phyloP scores from a whole-genome alignment of 2,888 invertebrate species.

The Hermodice carunculata region DNA sequence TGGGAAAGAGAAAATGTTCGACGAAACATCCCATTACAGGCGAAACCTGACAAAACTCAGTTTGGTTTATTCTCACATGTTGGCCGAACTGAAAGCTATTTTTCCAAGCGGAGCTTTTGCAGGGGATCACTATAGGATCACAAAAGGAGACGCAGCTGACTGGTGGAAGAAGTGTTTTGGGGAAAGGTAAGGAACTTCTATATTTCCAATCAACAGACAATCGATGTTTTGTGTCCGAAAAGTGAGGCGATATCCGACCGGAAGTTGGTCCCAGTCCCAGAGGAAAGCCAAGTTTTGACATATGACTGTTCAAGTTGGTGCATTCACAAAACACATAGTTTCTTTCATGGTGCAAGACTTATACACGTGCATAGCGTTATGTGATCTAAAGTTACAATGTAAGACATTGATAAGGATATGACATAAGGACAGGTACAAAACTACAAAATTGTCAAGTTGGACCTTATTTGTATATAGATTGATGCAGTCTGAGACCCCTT shows the following conservation, averaged over 20 bases:
- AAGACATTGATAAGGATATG: no score
- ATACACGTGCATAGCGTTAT: background rate
- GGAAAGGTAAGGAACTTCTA: slow-evolving; percentile 82
- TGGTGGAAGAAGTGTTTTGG: slow-evolving; percentile 98
- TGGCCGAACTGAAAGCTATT: slow-evolving; percentile 97
- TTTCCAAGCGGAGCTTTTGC: slow-evolving; percentile 97
- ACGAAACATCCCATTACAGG: slow-evolving; percentile 94
- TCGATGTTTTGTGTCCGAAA: no score
- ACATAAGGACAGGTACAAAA: no score
- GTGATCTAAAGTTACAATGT: no score
- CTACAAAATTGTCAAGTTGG: no score
- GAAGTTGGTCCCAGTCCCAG: no score
- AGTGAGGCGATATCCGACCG: no score
- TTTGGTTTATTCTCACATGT: slow-evolving; percentile 99
- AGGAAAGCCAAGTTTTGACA: no score
- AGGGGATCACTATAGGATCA: slow-evolving; percentile 98
- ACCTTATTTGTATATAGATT: no score
- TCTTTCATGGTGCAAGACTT: background rate
- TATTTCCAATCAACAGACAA: slow-evolving; percentile 2
- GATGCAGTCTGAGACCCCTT: no score
- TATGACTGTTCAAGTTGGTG: no score
- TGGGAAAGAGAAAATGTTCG: slow-evolving; percentile 98
- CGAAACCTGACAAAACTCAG: slow-evolving; percentile 97
- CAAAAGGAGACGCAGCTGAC: slow-evolving; percentile 98
- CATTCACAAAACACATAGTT: no score